phyloP scores from a whole-genome alignment of 2,113 vertebrate genomes.

The Ailurus styani region DNA sequence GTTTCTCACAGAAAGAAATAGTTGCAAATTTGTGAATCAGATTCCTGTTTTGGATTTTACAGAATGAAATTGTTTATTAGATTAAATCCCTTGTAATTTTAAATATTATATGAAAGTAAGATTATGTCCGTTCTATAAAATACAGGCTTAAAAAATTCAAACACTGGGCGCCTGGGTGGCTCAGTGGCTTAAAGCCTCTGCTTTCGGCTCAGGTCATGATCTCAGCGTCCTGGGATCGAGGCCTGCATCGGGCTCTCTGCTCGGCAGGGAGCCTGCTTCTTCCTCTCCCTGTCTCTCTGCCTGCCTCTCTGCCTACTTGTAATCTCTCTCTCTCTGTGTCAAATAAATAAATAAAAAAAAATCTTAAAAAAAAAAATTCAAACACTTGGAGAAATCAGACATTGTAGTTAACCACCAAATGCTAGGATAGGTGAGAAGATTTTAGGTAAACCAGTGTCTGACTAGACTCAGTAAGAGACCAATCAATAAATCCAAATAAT shows the following conservation, averaged over 20 bases:
- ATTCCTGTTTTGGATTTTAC: slow-evolving; percentile 26
- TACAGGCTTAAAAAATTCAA: slow-evolving; percentile 7
- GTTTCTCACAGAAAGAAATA: background rate
- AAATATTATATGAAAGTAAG: slow-evolving; percentile 27
- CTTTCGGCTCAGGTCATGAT: too few relatives aligned
- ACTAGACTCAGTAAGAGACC: background rate
- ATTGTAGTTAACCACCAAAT: background rate
- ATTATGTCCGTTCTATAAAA: background rate
- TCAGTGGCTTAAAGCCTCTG: too few relatives aligned
- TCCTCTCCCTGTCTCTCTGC: too few relatives aligned
- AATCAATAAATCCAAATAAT: background rate
- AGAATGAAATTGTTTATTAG: background rate
- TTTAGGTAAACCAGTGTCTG: background rate
- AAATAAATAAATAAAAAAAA: too few relatives aligned
- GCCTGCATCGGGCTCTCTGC: too few relatives aligned
- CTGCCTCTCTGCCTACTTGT: too few relatives aligned
- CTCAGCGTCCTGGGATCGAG: too few relatives aligned
- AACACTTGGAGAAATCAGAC: slow-evolving; percentile 40
- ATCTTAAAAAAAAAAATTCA: background rate
- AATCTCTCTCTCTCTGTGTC: background rate
- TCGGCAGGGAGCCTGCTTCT: too few relatives aligned
- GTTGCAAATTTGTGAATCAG: slow-evolving; percentile 25
- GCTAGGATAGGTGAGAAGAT: background rate
- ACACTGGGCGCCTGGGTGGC: too few relatives aligned
- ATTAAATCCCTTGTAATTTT: slow-evolving; percentile 29